These are phyloP conservation scores for Tetramorium parvispinum DNA, from an alignment of 1,140 invertebrate genomes.

Conservation along the genomic window DNA sequence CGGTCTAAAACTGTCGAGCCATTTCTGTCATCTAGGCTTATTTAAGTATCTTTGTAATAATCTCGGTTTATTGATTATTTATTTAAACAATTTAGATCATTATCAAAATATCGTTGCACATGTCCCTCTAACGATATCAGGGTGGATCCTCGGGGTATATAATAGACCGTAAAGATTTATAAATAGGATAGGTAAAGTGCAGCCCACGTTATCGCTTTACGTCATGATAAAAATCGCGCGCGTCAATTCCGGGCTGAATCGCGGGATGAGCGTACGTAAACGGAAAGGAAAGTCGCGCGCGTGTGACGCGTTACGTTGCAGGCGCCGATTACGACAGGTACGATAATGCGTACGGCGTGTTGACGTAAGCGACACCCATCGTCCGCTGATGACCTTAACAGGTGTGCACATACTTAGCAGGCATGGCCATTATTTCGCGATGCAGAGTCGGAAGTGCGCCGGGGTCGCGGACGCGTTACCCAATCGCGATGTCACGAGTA, in stretches of 20 bases:
- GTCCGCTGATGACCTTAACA: conserved; percentile 73
- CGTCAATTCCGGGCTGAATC: conserved; percentile 17
- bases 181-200: not conserved
- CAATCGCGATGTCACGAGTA: conserved; percentile 50
- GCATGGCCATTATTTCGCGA: conserved; percentile 63
- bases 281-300: conserved; percentile 21
- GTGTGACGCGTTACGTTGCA: conserved; percentile 6
- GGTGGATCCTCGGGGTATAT: not conserved
- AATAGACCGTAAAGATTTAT: conserved; percentile 3
- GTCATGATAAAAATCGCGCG: conserved; percentile 24
- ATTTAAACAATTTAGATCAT: conserved; percentile 7
- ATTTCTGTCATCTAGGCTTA: not conserved
- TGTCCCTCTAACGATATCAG: not conserved
- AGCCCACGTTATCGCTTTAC: not conserved
- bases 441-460: conserved; percentile 55
- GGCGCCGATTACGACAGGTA: conserved; percentile 58
- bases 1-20: not conserved
- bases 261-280: not conserved
- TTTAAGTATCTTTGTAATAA: not conserved
- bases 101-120: not conserved
- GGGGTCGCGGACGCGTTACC: conserved; percentile 41
- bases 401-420: conserved; percentile 61
- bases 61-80: not conserved
- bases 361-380: conserved; percentile 72
- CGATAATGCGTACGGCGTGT: conserved; percentile 58